phyloP scores from a whole-genome alignment of 2,888 invertebrate species.

The Icerya purchasi region DNA sequence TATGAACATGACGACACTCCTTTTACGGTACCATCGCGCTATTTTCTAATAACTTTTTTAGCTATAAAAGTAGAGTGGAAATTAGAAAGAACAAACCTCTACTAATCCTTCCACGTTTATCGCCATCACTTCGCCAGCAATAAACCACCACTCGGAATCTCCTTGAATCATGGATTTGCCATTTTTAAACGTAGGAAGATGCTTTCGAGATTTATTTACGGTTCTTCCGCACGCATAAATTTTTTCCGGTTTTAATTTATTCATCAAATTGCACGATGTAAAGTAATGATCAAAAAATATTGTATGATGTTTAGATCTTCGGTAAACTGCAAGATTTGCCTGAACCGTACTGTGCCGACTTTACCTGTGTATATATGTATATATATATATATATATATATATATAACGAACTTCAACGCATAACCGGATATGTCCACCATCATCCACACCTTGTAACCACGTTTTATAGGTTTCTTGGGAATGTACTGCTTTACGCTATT shows the following conservation, averaged over 20 bases:
- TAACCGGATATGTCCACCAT: too few relatives aligned
- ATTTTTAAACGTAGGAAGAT: neutral
- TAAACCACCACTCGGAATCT: neutral
- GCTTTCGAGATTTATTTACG: neutral
- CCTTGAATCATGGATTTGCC: neutral
- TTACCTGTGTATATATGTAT: too few relatives aligned
- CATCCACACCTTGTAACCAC: too few relatives aligned
- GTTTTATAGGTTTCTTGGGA: too few relatives aligned
- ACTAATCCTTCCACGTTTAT: neutral
- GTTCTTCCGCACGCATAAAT: neutral
- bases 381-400: too few relatives aligned
- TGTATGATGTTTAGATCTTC: neutral
- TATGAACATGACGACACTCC: neutral
- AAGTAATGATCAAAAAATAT: neutral
- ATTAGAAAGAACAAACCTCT: neutral
- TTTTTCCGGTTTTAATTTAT: neutral
- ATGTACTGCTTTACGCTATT: too few relatives aligned
- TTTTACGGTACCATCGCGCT: neutral
- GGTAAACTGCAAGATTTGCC: neutral
- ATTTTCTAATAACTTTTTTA: neutral
- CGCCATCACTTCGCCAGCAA: neutral
- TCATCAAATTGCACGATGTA: neutral
- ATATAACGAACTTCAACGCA: too few relatives aligned
- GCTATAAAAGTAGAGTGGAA: neutral
- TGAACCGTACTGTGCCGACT: neutral